phyloP scores from a whole-genome alignment of 2,113 vertebrate genomes.

The Typhlomys cinereus region DNA sequence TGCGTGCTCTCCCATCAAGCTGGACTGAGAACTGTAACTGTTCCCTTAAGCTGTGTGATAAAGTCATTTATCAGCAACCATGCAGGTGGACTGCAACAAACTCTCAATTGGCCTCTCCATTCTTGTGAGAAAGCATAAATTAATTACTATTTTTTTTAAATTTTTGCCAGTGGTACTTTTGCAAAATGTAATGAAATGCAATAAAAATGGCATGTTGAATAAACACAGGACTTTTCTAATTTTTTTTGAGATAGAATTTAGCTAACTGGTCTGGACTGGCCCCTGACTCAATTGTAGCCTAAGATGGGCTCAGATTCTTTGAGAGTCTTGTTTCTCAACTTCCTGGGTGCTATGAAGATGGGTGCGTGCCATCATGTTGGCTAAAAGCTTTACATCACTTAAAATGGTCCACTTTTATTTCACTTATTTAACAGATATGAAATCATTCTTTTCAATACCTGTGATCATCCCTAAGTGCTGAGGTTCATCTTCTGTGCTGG shows the following conservation, averaged over 20 bases:
- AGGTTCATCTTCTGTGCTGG: neutral
- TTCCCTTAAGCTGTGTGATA: no score
- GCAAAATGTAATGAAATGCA: neutral
- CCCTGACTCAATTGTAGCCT: neutral
- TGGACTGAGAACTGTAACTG: no score
- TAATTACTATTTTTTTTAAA: conserved; percentile 9
- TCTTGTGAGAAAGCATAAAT: neutral
- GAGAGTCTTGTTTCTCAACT: neutral
- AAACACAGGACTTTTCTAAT: neutral
- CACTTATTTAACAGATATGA: neutral
- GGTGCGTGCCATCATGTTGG: neutral
- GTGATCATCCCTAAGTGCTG: neutral
- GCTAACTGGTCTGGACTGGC: neutral
- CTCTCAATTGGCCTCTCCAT: conserved; percentile 29
- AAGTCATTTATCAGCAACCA: no score
- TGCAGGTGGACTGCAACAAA: no score
- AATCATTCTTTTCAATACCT: neutral
- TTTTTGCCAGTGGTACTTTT: neutral
- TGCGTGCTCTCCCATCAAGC: no score
- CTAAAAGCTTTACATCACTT: neutral
- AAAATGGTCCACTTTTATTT: neutral
- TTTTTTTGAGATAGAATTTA: neutral
- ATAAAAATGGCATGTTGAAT: neutral
- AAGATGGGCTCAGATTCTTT: neutral
- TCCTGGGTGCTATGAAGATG: neutral